Evolutionary conservation across 2,797 vertebrate genomes (phyloP).

Genomic region (Mus caroli): DNA sequence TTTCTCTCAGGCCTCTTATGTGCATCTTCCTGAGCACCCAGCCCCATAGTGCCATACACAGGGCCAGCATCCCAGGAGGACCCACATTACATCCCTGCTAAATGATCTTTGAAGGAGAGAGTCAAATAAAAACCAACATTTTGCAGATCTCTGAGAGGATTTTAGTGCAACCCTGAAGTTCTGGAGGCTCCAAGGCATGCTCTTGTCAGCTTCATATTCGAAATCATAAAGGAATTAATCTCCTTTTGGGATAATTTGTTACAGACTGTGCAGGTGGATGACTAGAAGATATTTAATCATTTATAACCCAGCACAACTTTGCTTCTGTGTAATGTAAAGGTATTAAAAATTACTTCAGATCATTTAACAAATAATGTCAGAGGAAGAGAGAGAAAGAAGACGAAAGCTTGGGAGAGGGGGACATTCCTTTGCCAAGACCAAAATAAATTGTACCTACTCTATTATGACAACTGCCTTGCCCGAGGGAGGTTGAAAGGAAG

Average conservation of each 20-base stretch:
- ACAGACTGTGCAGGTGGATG: conserved; percentile 68
- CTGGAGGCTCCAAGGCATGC: conserved; percentile 45
- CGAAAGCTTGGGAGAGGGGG: conserved; percentile 53
- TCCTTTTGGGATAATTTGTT: conserved; percentile 77
- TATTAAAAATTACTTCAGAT: conserved; percentile 82
- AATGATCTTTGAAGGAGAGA: conserved; percentile 64
- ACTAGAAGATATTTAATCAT: conserved; percentile 80
- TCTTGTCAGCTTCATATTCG: conserved; percentile 71
- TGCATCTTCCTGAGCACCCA: neutral
- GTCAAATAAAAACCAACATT: conserved; percentile 69
- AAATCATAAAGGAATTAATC: conserved; percentile 77
- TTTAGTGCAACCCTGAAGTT: conserved; percentile 3
- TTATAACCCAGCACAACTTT: conserved; percentile 73
- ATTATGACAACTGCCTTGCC: conserved; percentile 78
- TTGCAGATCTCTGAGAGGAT: neutral
- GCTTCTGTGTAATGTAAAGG: conserved; percentile 65
- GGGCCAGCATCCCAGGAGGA: neutral
- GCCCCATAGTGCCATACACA: neutral
- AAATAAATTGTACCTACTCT: conserved; percentile 79
- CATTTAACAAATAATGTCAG: conserved; percentile 81
- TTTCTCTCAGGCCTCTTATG: neutral
- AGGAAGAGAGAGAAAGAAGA: conserved; percentile 71
- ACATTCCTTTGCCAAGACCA: conserved; percentile 71
- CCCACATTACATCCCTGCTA: conserved; percentile 13
- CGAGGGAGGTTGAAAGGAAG: conserved; percentile 75